Evolutionary conservation across 2,113 vertebrate genomes (phyloP), one percentile per base, ranked within the genome.

Genomic region (Cyanoliseus patagonus): DNA sequence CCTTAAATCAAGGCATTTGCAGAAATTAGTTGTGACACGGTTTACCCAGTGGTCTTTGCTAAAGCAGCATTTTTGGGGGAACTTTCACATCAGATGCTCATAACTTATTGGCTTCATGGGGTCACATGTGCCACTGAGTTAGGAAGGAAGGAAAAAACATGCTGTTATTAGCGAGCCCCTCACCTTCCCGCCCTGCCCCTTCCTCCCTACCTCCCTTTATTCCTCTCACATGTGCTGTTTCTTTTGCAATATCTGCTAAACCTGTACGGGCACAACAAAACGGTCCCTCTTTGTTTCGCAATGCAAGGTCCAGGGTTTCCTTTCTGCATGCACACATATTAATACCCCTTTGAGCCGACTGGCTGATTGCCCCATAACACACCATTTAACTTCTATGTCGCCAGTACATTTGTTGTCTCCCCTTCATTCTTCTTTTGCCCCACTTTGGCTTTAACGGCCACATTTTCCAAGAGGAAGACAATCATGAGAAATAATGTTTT

Each of bases 21-120:
- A 97, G 97, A 97, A 98, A 99, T 99, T 98, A 96, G 96, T 97
- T 95, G 83, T 99, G 99, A 99, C 99, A 99, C 66, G 91, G 97
- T 98, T 99, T 99, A 98, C 98, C 98, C 98, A 97, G 96, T 98
- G 98, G 98, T 98, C 98, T 98, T 97, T 97, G 97, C 98, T 97
- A 97, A 97, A 94, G 97, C 97, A 97, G 94, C 75, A 74, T 96
- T 97, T 96, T 97, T 93, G 7, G 78, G 61, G 91, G 59, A 97
- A 95, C 75, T 96, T 97, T 89, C 94, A 85, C 89, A 97, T 98
- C 96, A 96, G 97, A 91, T 83, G 76, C 97, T 98, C 96, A 91
- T 98, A 98, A 98, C 98, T 98, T 93, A 96, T 35, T 97, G 97
- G 97, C 94, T 98, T 97, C 96, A 90, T 90, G 95, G 97, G 93